These are phyloP conservation scores for Rhynchonema sp. DNA, from an alignment of 2,888 invertebrate species.

Conservation along the genomic window DNA sequence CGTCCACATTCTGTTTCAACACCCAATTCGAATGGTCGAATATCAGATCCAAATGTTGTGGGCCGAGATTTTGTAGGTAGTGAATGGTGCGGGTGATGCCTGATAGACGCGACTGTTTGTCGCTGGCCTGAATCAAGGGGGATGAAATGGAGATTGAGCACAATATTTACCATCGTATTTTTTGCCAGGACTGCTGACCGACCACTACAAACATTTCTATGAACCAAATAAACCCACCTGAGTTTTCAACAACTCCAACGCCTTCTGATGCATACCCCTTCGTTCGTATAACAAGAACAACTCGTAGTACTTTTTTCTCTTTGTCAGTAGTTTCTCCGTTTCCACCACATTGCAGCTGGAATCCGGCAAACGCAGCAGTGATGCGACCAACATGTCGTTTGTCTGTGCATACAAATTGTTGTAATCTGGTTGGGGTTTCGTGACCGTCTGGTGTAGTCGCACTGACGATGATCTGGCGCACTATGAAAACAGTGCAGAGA, in stretches of 20 bases:
- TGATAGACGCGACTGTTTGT: slow-evolving; percentile 55
- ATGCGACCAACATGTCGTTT: slow-evolving; percentile 79
- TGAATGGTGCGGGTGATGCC: slow-evolving; percentile 65
- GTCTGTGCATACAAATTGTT: slow-evolving; percentile 40
- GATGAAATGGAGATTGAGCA: no score
- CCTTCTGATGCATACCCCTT: slow-evolving; percentile 68
- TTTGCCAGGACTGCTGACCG: no score
- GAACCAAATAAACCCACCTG: neutral
- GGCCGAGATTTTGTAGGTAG: slow-evolving; percentile 72
- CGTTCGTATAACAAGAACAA: slow-evolving; percentile 84
- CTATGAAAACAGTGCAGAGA: no score
- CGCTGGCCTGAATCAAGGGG: no score
- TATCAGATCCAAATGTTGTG: slow-evolving; percentile 37
- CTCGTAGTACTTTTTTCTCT: slow-evolving; percentile 70
- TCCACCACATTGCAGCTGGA: slow-evolving; percentile 81
- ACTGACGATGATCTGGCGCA: no score
- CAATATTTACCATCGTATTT: slow-evolving; percentile 1
- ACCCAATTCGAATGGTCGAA: slow-evolving; percentile 88
- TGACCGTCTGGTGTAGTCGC: no score
- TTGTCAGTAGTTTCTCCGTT: slow-evolving; percentile 66
- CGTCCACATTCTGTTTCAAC: slow-evolving; percentile 58
- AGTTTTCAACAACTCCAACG: neutral
- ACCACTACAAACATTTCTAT: no score
- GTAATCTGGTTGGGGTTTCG: no score
- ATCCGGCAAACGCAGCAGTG: slow-evolving; percentile 57